A percentile compares a stretch with the other conserved stretches of the same genome.
phyloP scores from a whole-genome alignment of 1,140 invertebrate genomes.

The Lutraria rhynchaena region DNA sequence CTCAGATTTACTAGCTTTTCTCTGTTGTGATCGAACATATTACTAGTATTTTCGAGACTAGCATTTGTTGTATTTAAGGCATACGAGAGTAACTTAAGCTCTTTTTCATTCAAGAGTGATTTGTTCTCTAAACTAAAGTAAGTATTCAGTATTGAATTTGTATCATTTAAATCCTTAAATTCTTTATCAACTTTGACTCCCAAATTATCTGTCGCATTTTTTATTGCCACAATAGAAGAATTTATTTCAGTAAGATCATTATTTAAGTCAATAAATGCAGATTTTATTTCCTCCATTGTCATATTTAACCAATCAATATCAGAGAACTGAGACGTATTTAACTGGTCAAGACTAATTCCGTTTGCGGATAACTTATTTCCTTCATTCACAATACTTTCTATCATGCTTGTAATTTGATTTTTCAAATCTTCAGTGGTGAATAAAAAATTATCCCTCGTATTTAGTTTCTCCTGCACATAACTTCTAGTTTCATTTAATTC shows the following conservation, averaged over 20 bases:
- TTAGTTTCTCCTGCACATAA: neutral
- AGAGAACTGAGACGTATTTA: neutral
- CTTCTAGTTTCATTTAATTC: neutral
- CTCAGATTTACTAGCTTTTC: constrained; percentile 30
- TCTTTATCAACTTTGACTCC: neutral
- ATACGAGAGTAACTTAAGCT: neutral
- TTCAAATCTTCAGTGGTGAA: neutral
- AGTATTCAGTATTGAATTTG: neutral
- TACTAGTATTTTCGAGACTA: neutral
- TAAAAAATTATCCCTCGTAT: neutral
- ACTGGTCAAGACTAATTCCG: neutral
- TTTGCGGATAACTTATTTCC: neutral
- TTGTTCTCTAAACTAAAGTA: neutral
- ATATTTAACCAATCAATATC: neutral
- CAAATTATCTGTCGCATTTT: neutral
- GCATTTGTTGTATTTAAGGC: neutral
- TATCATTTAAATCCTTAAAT: constrained; percentile 1
- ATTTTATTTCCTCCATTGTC: constrained; percentile 2
- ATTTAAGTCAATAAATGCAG: neutral
- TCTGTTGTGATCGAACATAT: neutral
- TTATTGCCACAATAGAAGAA: neutral
- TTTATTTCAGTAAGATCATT: neutral
- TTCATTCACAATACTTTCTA: neutral
- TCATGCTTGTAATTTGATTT: neutral
- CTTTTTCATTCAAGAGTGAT: neutral